Base-by-base conservation (phyloP, 1,140 invertebrate species). In the Lucilia cuprina region DNA sequence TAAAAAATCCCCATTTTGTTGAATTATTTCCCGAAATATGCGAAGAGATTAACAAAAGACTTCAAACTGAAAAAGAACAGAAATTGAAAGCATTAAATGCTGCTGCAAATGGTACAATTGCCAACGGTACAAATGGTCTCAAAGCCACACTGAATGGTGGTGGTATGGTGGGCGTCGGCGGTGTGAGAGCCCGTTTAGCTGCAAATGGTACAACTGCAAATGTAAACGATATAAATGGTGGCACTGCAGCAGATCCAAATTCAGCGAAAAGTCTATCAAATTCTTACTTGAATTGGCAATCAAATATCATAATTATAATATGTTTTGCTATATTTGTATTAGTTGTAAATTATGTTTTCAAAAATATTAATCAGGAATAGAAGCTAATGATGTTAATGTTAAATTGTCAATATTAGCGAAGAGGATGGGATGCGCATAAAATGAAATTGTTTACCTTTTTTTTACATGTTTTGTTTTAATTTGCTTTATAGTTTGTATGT, bases 1-100 rank as follows among this genome's bases (percentile, higher is more conserved):
- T 99, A 34, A 96, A 95, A 88, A 95, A 99, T 91, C 95, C 95
- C 89, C 94, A 95, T 87, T 99, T 99, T 92, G 87, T 88, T 84
- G 90, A 91, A 77, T 86, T 91, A n/a, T 91, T 91, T 85, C 90
- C 90, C 2, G 89, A 91, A 17, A 88, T 91, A 47, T 87, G 88
- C 65, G 85, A 85, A 0, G 90, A 91, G 83, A 91, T 91, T 17
- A 89, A 89, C 74, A 85, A 84, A 30, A 85, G 86, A 12, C 83
- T 90, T 50, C 86, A 88, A 80, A 85, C 85, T n/a, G 86, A 86
- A 83, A 84, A 83, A 30, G 78, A 84, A 74, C 34, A 12, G n/a
- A 60, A 74, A 17, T 55, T 74, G 34, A 47, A 82, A 83, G 41
- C 74, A 4, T 10, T 74, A 4, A 84, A 75, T 70, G 70, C 19